Base-by-base conservation (phyloP, 64 coral and sea anemone species). In the Pocillopora verrucosa region DNA sequence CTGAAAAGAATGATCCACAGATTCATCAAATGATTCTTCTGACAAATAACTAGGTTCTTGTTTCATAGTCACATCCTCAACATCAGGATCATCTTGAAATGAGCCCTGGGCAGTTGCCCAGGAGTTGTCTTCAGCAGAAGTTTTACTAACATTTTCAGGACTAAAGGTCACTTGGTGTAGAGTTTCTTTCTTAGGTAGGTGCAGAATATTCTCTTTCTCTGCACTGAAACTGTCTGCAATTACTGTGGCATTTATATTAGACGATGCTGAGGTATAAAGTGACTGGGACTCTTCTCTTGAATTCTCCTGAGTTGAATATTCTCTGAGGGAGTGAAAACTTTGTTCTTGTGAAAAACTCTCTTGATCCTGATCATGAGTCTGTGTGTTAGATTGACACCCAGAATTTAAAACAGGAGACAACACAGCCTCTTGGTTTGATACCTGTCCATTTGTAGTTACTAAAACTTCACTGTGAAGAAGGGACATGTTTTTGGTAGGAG, bases 71-170 rank as follows among this genome's bases (percentile, higher is more conserved):
- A 22, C 22, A 72, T 85, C 82, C n/a, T 72, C 70, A 37, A 85
- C 69, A 85, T 72, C 65, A n/a, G 82, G 56, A n/a, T 72, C 16
- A 2, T 57, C 64, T 10, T 85, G 82, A 56, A 72, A 68, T n/a
- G 82, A 85, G 14, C 41, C 82, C 22, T 25, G 3, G 26, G 82
- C 82, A 56, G 82, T 85, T 2, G 34, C 38, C 82, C 82, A 85
- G 45, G 65, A 56, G 7, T 4, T 65, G 22, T 85, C 38, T 58
- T 72, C 0, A 56, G 82, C 25, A 57, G 82, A 72, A 45, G 11
- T 30, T 56, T 57, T 38, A 85, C 63, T 22, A 12, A 72, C 1
- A 72, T 37, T 72, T 72, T 72, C 37, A 56, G 51, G 20, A 70
- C 16, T 20, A 10, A 84, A 57, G 16, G 36, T 72, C 11, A 24